Conservation (phyloP, 2,113 vertebrate genomes). For the Tenebrosternarchus preto region DNA sequence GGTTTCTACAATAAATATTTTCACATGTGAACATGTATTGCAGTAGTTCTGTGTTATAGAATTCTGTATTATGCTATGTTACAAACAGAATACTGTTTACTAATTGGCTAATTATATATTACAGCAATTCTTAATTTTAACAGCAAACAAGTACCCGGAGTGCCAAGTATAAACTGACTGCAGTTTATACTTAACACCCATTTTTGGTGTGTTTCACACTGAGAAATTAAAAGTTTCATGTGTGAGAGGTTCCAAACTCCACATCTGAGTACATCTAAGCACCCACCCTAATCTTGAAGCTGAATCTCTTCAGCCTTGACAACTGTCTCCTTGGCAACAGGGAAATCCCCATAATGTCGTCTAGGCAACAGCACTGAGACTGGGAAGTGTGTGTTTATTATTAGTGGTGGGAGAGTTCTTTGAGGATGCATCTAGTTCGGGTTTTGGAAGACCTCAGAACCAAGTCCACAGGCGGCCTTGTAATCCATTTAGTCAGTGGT, state of each 20-base stretch:
- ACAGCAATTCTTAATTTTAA: not conserved
- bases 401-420: constrained; percentile 27
- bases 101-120: not conserved
- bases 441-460: constrained; percentile 6
- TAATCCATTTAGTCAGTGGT: not conserved
- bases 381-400: constrained; percentile 41
- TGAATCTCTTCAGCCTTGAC: constrained; percentile 46
- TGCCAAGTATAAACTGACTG: not conserved
- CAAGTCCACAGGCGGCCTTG: not conserved
- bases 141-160: too few species aligned
- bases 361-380: constrained; percentile 69
- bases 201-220: not conserved
- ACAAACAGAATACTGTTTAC: not conserved
- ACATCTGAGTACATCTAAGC: constrained; percentile 6
- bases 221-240: too few species aligned
- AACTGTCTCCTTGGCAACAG: constrained; percentile 75
- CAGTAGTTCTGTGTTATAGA: not conserved
- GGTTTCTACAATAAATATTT: too few species aligned
- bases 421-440: constrained; percentile 35
- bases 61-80: not conserved
- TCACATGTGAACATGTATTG: too few species aligned
- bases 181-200: too few species aligned
- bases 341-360: constrained; percentile 73
- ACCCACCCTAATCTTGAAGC: constrained; percentile 32
- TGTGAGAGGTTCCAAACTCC: constrained; percentile 28